Conservation (phyloP, 2,113 vertebrate species). For the Myxocyprinus asiaticus region DNA sequence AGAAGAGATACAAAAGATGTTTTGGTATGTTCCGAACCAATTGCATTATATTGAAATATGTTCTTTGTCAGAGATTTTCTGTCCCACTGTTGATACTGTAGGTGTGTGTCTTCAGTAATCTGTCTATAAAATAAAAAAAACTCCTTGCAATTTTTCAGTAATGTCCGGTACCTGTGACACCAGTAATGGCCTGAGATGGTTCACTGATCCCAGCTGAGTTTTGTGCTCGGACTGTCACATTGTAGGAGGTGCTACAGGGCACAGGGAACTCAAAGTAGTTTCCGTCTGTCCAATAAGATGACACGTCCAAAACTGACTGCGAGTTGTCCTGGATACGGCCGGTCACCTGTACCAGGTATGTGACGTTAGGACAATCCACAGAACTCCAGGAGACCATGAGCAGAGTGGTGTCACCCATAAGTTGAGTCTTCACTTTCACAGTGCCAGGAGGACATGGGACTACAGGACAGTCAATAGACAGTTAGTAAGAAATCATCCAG, state of each 20-base stretch:
- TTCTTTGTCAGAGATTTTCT: too few species aligned
- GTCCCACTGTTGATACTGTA: too few species aligned
- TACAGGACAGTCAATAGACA: constrained; percentile 43
- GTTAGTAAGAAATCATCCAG: too few species aligned
- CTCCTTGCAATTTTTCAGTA: too few species aligned
- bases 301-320: constrained; percentile 55
- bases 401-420: constrained; percentile 56
- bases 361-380: constrained; percentile 61
- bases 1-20: neutral
- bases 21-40: too few species aligned
- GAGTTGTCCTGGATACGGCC: constrained; percentile 65
- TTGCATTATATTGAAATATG: too few species aligned
- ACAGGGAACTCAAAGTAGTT: constrained; percentile 72
- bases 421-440: constrained; percentile 53
- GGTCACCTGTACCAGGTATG: constrained; percentile 64
- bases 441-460: constrained; percentile 71
- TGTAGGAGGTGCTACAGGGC: constrained; percentile 71
- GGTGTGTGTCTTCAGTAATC: too few species aligned
- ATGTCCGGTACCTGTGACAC: constrained; percentile 65
- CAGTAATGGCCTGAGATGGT: constrained; percentile 54
- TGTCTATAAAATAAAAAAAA: too few species aligned
- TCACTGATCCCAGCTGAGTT: constrained; percentile 66
- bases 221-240: constrained; percentile 63
- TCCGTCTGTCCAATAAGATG: constrained; percentile 71
- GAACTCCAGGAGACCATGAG: constrained; percentile 63